Conservation (phyloP, 2,888 invertebrate species). For the Dolichopus griseipennis region DNA sequence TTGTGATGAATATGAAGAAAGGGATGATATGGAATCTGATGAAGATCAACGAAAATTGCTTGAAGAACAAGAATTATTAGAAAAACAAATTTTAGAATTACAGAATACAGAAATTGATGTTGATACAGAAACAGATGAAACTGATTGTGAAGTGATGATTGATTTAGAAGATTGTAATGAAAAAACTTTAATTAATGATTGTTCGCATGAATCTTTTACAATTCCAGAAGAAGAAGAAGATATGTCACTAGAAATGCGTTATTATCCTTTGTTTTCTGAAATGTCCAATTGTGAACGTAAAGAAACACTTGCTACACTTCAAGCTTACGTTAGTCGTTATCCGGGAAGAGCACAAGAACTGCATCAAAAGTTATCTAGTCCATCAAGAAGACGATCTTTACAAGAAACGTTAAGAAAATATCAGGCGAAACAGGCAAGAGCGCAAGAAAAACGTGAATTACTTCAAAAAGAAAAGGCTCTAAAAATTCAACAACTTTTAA, state of each 20-base stretch:
- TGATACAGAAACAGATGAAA: conserved; percentile 75
- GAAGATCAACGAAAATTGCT: conserved; percentile 65
- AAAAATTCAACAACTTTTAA: conserved; percentile 74
- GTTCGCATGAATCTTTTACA: conserved; percentile 32
- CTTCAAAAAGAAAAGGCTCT: conserved; percentile 75
- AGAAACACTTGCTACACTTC: conserved; percentile 67
- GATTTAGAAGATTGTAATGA: conserved; percentile 34
- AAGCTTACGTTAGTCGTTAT: conserved; percentile 74
- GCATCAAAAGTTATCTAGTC: conserved; percentile 89
- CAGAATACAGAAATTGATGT: conserved; percentile 63
- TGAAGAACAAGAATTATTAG: conserved; percentile 66
- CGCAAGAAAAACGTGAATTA: conserved; percentile 75
- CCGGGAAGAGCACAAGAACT: conserved; percentile 86
- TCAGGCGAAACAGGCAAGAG: conserved; percentile 85
- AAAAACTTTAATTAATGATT: conserved; percentile 25
- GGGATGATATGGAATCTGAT: conserved; percentile 49
- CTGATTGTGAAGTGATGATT: conserved; percentile 42
- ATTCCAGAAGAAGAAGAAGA: conserved; percentile 42
- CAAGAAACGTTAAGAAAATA: conserved; percentile 69
- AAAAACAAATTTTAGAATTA: conserved; percentile 66
- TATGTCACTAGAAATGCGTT: conserved; percentile 56
- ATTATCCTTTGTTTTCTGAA: conserved; percentile 59
- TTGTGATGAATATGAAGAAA: conserved; percentile 50
- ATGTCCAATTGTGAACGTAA: conserved; percentile 83
- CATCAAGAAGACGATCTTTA: conserved; percentile 76